Percentiles rank a stretch among this genome's conserved stretches.
Evolutionary conservation across 2,888 invertebrate genomes (phyloP).

Genomic region (Caenorhabditis virilis): DNA sequence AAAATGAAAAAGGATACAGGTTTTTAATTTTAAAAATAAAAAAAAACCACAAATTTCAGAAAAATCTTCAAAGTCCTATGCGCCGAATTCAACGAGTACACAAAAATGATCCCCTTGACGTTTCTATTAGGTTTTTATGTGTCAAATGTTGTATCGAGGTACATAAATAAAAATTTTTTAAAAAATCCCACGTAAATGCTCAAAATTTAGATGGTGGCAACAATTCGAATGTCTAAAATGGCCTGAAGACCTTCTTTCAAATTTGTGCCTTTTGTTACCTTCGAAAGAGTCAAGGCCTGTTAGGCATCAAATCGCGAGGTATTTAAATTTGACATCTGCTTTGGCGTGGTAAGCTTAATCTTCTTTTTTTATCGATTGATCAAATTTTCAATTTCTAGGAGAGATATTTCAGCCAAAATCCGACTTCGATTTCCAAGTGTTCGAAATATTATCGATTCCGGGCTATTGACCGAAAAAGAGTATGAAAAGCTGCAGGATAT

Average conservation of each 20-base stretch:
- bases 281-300: slow-evolving; percentile 28
- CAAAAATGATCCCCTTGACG: slow-evolving; percentile 54
- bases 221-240: slow-evolving; percentile 55
- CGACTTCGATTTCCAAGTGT: slow-evolving; percentile 54
- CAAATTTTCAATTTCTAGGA: slow-evolving; percentile 69
- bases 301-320: slow-evolving; percentile 56
- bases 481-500: slow-evolving; percentile 10
- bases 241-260: slow-evolving; percentile 55
- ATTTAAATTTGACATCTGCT: slow-evolving; percentile 53
- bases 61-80: slow-evolving; percentile 42
- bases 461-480: slow-evolving; percentile 45
- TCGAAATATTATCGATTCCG: slow-evolving; percentile 39
- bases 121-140: slow-evolving; percentile 62
- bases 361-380: slow-evolving; percentile 70
- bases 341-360: slow-evolving; percentile 52
- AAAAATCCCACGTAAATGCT: not conserved
- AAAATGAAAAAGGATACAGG: slow-evolving; percentile 25
- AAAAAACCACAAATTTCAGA: slow-evolving; percentile 20
- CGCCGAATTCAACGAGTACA: slow-evolving; percentile 53
- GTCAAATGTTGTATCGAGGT: slow-evolving; percentile 56
- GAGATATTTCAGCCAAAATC: slow-evolving; percentile 54
- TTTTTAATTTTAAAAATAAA: not conserved
- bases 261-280: slow-evolving; percentile 46
- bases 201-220: slow-evolving; percentile 50
- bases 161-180: not conserved